Evolutionary conservation across 53 echinoderm and acorn worm species (phyloP).

Genomic region (Luidia sarsii): DNA sequence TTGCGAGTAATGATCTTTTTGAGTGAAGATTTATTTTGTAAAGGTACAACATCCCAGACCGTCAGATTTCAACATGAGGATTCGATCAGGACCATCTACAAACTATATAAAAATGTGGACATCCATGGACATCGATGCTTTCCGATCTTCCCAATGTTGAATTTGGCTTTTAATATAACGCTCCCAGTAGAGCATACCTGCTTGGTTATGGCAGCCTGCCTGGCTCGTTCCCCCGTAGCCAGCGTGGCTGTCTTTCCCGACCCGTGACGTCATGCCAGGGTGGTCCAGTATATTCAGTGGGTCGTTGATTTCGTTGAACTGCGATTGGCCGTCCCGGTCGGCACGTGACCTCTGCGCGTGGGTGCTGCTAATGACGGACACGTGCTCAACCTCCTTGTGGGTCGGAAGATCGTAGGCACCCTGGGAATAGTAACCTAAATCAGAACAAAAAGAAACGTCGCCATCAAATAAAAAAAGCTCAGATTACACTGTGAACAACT

Average conservation of each 20-base stretch:
- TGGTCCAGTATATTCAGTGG: conserved; percentile 67
- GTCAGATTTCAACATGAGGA: no score
- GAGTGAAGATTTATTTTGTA: no score
- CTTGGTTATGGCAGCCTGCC: conserved; percentile 43
- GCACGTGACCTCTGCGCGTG: conserved; percentile 31
- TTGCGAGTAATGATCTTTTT: no score
- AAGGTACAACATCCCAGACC: no score
- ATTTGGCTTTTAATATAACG: background rate
- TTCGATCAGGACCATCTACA: no score
- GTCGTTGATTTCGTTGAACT: conserved; percentile 66
- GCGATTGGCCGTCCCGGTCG: conserved; percentile 12
- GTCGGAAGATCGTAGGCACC: conserved; percentile 35
- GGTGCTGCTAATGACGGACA: conserved; percentile 72
- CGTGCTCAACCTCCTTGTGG: conserved; percentile 63
- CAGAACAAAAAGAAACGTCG: no score
- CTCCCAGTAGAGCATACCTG: conserved; percentile 22
- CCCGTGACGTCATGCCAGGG: background rate
- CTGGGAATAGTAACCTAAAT: conserved; percentile 49
- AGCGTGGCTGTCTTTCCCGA: background rate
- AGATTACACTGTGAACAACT: no score
- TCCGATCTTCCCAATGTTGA: no score
- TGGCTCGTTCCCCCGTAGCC: conserved; percentile 20
- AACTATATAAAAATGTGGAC: no score
- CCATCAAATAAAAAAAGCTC: no score
- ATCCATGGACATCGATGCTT: no score